Evolutionary conservation across 2,113 vertebrate species (phyloP).

Genomic region (Psilopsiagon aurifrons): DNA sequence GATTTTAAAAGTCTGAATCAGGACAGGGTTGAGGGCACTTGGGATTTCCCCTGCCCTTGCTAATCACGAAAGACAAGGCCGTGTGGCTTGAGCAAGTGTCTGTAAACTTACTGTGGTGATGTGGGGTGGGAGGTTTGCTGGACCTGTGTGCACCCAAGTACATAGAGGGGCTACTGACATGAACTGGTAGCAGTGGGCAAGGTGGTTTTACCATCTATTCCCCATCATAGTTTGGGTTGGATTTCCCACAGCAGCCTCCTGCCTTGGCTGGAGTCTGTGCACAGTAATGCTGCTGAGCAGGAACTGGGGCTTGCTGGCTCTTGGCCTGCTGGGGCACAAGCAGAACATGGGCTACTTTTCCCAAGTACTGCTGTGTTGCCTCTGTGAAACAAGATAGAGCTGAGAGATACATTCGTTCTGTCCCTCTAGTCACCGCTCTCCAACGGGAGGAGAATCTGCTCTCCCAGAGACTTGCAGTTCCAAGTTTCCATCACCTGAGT

Average conservation of each 20-base stretch:
- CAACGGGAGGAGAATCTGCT: not conserved
- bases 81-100: not conserved
- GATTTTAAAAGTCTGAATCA: not conserved
- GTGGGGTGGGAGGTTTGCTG: not conserved
- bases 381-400: not conserved
- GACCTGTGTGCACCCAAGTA: not conserved
- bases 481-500: not conserved
- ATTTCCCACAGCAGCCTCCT: not conserved
- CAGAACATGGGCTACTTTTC: fast-evolving
- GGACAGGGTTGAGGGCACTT: not conserved
- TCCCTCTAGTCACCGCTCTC: not conserved
- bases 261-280: not conserved
- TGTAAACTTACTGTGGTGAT: not conserved
- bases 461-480: not conserved
- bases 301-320: not conserved
- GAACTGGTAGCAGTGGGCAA: fast-evolving
- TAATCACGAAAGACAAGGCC: fast-evolving
- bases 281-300: not conserved
- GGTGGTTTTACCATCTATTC: not conserved
- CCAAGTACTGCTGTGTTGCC: not conserved
- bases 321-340: not conserved
- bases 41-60: not conserved
- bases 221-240: not conserved
- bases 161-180: fast-evolving
- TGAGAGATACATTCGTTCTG: not conserved